Percentiles rank a stretch among this genome's conserved stretches.
phyloP scores from a whole-genome alignment of 2,888 invertebrate species.

The Phortica okadai region DNA sequence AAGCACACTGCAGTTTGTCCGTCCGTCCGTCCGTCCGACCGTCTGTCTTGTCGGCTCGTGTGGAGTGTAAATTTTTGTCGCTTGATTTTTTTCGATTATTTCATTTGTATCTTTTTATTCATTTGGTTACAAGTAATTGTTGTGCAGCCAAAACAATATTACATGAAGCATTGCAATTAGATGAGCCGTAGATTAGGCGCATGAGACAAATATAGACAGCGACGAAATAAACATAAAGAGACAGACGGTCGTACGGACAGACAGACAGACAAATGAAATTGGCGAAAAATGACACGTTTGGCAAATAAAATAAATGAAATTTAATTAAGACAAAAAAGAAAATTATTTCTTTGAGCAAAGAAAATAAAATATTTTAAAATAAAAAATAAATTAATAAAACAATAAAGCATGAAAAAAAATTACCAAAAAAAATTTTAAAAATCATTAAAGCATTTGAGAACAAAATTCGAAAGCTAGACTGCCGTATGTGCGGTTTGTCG shows the following conservation, averaged over 20 bases:
- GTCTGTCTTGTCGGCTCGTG: conserved; percentile 40
- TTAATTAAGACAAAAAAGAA: not conserved
- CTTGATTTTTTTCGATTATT: conserved; percentile 15
- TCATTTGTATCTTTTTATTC: conserved; percentile 38
- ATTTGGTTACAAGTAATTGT: conserved; percentile 20
- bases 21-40: conserved; percentile 24
- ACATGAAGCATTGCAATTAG: conserved; percentile 71
- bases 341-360: not conserved
- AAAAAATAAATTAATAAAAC: not conserved
- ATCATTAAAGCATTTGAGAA: no score
- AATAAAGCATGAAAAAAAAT: not conserved
- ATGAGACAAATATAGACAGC: conserved; percentile 2
- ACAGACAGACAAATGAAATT: not conserved
- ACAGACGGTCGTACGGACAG: not conserved
- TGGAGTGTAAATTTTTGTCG: conserved; percentile 26
- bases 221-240: not conserved
- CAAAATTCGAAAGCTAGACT: no score
- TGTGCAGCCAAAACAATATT: conserved; percentile 40
- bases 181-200: conserved; percentile 58
- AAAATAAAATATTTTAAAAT: not conserved
- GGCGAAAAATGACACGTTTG: not conserved
- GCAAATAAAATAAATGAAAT: not conserved
- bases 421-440: not conserved
- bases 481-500: no score
- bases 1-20: not conserved